Conservation (phyloP, 2,797 vertebrate genomes). For the Hypotaenidia okinawae region DNA sequence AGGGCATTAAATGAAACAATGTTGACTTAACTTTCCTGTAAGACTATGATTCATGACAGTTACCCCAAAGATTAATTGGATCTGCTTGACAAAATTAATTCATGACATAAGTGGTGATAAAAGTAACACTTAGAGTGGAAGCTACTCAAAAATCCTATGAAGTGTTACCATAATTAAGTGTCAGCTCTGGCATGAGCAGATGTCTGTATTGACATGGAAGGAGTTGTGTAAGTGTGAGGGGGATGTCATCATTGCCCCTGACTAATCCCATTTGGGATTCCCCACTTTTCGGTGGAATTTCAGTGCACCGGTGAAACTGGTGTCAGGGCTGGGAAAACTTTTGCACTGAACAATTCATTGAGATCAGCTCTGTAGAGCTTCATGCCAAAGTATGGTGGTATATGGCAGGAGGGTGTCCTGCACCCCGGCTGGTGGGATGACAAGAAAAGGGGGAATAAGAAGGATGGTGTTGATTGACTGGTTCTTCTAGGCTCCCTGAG, state of each 20-base stretch:
- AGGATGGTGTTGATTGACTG: too few relatives aligned
- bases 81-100: not conserved
- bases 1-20: conserved; percentile 33
- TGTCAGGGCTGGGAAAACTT: not conserved
- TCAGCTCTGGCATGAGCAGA: not conserved
- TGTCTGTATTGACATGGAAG: not conserved
- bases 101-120: conserved; percentile 11
- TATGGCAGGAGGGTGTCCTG: rapidly evolving
- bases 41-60: not conserved
- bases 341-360: rapidly evolving
- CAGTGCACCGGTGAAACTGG: not conserved
- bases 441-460: not conserved
- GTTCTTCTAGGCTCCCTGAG: not conserved
- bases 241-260: not conserved
- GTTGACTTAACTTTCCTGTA: conserved; percentile 25
- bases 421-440: rapidly evolving
- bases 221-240: not conserved
- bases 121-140: conserved; percentile 44
- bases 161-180: not conserved
- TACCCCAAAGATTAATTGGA: conserved; percentile 23
- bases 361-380: not conserved
- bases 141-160: not conserved
- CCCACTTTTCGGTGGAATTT: not conserved
- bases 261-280: not conserved
- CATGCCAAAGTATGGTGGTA: not conserved